These are phyloP conservation scores for Sciaenops ocellatus DNA, from an alignment of 2,797 vertebrate species.

Conservation along the genomic window DNA sequence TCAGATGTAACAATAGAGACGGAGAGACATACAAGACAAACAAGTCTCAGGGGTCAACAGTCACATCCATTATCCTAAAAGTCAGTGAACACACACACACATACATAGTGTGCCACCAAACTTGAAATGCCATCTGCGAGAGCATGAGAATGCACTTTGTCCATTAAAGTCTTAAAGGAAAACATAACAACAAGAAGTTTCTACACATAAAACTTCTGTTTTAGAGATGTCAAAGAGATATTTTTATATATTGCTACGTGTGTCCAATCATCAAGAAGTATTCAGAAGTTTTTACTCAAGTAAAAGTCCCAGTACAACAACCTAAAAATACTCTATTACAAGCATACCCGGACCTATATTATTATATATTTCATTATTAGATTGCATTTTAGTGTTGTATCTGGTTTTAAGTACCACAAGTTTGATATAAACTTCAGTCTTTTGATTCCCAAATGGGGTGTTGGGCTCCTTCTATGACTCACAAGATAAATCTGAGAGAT, in stretches of 20 bases:
- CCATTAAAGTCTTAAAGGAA: conserved; percentile 31
- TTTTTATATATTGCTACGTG: background rate
- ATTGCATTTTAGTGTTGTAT: background rate
- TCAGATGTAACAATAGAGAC: conserved; percentile 42
- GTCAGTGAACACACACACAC: conserved; percentile 53
- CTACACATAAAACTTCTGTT: conserved; percentile 10
- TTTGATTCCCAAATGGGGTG: background rate
- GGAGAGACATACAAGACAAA: conserved; percentile 27
- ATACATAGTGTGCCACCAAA: conserved; percentile 28
- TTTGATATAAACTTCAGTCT: background rate
- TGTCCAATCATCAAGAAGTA: background rate
- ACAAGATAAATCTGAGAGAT: background rate
- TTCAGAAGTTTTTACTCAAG: background rate
- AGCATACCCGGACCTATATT: no score
- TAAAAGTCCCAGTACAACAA: background rate
- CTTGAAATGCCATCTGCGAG: conserved; percentile 64
- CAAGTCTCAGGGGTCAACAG: conserved; percentile 56
- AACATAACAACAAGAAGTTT: conserved; percentile 23
- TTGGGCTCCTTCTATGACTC: background rate
- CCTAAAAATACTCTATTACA: background rate
- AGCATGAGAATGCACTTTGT: conserved; percentile 70
- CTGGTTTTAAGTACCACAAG: background rate
- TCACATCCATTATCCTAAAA: conserved; percentile 62
- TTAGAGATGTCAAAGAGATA: background rate
- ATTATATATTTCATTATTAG: no score